A percentile compares a stretch with the other conserved stretches of the same genome.
Evolutionary conservation across 2,888 invertebrate genomes (phyloP).

Genomic region (Balanococcus diminutus): DNA sequence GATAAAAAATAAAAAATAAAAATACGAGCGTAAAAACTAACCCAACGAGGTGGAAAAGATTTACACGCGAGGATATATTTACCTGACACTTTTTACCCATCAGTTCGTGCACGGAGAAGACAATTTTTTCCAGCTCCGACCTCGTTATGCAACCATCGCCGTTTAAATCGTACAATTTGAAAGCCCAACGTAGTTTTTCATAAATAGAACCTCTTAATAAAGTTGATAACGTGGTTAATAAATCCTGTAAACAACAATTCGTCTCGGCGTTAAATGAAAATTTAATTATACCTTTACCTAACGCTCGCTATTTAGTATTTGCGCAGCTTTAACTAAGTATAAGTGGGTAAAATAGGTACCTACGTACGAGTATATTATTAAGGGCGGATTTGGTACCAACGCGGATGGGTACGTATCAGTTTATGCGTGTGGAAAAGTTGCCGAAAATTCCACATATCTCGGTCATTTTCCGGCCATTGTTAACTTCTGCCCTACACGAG

Average conservation of each 20-base stretch:
- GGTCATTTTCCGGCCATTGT: slow-evolving; percentile 8
- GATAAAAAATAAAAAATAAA: background rate
- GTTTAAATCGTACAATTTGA: slow-evolving; percentile 94
- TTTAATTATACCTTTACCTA: slow-evolving; percentile 18
- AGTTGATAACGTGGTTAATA: slow-evolving; percentile 90
- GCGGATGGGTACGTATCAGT: too few relatives aligned
- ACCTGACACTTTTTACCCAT: slow-evolving; percentile 66
- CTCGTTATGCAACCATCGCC: slow-evolving; percentile 95
- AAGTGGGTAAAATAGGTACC: background rate
- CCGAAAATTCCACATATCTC: background rate
- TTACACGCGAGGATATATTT: slow-evolving; percentile 34
- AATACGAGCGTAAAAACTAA: background rate
- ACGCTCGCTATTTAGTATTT: background rate
- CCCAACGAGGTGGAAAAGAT: background rate
- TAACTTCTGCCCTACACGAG: background rate
- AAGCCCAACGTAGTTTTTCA: slow-evolving; percentile 95
- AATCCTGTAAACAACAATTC: slow-evolving; percentile 71
- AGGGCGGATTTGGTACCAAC: background rate
- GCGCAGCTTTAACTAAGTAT: background rate
- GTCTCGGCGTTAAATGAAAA: background rate
- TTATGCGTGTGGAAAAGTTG: background rate
- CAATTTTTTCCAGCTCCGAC: slow-evolving; percentile 85
- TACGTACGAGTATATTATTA: background rate
- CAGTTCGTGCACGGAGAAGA: slow-evolving; percentile 89
- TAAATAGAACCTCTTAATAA: slow-evolving; percentile 90